Percentiles rank a stretch among this genome's conserved stretches.
phyloP scores from a whole-genome alignment of 2,888 invertebrate genomes.

The Clostera curtula region DNA sequence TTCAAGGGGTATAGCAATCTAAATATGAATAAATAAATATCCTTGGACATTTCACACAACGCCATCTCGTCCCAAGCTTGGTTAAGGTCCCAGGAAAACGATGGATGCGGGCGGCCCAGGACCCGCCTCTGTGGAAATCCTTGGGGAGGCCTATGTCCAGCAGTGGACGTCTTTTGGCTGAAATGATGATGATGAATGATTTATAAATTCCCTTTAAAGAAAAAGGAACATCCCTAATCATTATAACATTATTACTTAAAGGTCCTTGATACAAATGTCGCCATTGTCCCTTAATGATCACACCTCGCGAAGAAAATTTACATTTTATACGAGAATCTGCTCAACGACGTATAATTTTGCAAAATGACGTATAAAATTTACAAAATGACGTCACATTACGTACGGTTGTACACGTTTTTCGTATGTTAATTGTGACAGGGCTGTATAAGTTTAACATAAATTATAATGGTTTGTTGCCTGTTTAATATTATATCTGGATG shows the following conservation, averaged over 20 bases:
- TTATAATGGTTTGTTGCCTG: constrained; percentile 1
- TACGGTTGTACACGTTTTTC: constrained; percentile 20
- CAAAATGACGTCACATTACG: constrained; percentile 19
- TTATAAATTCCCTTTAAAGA: too few relatives aligned
- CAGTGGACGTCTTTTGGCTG: too few relatives aligned
- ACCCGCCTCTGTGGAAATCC: too few relatives aligned
- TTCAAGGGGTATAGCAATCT: too few relatives aligned
- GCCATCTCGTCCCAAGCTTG: too few relatives aligned
- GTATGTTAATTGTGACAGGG: constrained; percentile 18
- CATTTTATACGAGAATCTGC: constrained; percentile 23
- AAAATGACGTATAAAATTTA: constrained; percentile 23
- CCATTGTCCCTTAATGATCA: constrained; percentile 36
- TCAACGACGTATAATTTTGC: constrained; percentile 19
- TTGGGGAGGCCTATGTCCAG: too few relatives aligned
- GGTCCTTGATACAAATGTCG: constrained; percentile 30
- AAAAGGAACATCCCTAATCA: constrained; percentile 16
- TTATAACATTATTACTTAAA: constrained; percentile 27
- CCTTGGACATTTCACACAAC: too few relatives aligned
- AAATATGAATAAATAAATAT: too few relatives aligned
- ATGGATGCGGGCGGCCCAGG: too few relatives aligned
- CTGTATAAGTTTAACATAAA: constrained; percentile 11
- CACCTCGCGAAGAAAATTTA: constrained; percentile 29
- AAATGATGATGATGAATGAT: too few relatives aligned
- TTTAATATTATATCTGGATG: constrained; percentile 1
- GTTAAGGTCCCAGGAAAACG: too few relatives aligned